These are phyloP conservation scores for Melanargia galathea DNA, from an alignment of 2,888 invertebrate genomes.

Conservation along the genomic window DNA sequence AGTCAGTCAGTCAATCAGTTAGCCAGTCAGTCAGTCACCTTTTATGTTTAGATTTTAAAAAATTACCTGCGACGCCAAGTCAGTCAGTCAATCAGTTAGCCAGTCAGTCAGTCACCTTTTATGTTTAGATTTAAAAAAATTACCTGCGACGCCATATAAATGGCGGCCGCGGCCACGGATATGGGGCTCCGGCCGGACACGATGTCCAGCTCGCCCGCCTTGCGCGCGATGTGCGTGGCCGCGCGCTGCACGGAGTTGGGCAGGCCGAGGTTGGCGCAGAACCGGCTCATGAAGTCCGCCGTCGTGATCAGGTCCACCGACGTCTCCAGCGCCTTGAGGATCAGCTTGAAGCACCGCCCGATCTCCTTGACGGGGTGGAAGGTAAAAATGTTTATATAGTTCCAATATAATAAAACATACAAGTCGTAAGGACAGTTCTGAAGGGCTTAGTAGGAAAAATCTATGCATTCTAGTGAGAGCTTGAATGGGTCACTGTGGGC, in stretches of 20 bases:
- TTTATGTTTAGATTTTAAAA: too few species aligned
- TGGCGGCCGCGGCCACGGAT: conserved; percentile 99
- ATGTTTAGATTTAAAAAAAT: too few species aligned
- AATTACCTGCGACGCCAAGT: too few species aligned
- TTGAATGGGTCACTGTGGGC: too few species aligned
- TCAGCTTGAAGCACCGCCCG: conserved; percentile 98
- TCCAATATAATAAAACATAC: too few species aligned
- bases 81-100: not conserved
- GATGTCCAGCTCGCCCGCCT: conserved; percentile 97
- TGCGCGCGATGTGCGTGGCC: conserved; percentile 97
- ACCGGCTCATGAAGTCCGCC: conserved; percentile 99
- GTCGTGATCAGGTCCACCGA: conserved; percentile 99
- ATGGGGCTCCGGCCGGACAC: conserved; percentile 99
- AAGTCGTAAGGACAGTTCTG: too few species aligned
- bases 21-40: too few species aligned
- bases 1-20: too few species aligned
- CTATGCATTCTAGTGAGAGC: too few species aligned
- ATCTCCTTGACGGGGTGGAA: conserved; percentile 86
- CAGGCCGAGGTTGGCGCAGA: conserved; percentile 96
- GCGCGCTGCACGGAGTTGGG: conserved; percentile 95
- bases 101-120: too few species aligned
- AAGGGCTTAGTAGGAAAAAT: too few species aligned
- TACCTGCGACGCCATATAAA: conserved; percentile 99
- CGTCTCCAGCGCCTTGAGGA: conserved; percentile 97
- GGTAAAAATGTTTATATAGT: too few species aligned